phyloP scores from a whole-genome alignment of 2,113 vertebrate species.

The Neodontobutis hainanensis region DNA sequence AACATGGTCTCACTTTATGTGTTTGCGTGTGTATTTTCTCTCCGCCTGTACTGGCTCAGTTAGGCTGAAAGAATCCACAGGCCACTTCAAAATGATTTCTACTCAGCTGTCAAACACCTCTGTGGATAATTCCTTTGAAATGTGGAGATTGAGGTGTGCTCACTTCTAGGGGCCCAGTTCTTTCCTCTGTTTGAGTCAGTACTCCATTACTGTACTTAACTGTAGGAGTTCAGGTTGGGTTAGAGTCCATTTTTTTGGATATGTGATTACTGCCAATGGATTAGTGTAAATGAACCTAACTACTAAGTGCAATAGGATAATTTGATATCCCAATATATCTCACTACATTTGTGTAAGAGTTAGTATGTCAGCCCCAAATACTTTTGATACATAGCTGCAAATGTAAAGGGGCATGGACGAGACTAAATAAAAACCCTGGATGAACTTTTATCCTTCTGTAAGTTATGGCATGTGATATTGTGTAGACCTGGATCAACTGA shows the following conservation, averaged over 20 bases:
- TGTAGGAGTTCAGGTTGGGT: background rate
- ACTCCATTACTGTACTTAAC: no score
- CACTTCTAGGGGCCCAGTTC: slow-evolving; percentile 7
- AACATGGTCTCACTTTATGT: slow-evolving; percentile 41
- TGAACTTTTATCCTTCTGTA: slow-evolving; percentile 9
- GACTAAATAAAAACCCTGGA: background rate
- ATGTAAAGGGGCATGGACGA: background rate
- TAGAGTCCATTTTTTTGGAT: background rate
- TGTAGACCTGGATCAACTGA: slow-evolving; percentile 21
- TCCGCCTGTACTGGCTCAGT: background rate
- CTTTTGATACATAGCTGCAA: background rate
- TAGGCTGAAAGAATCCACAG: slow-evolving; percentile 58
- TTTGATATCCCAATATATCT: no score
- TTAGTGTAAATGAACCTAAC: no score
- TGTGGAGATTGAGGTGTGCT: background rate
- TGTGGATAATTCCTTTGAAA: slow-evolving; percentile 17
- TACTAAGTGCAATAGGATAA: no score
- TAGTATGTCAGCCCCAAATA: background rate
- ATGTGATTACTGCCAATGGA: background rate
- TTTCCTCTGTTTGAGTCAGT: slow-evolving; percentile 1
- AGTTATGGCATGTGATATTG: slow-evolving; percentile 36
- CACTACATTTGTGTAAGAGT: background rate
- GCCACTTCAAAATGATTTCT: slow-evolving; percentile 59
- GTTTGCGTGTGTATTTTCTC: background rate
- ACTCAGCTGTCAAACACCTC: slow-evolving; percentile 55